A percentile compares a stretch with the other conserved stretches of the same genome.
Evolutionary conservation across 1,140 invertebrate species (phyloP).

Genomic region (Zaprionus taronus): DNA sequence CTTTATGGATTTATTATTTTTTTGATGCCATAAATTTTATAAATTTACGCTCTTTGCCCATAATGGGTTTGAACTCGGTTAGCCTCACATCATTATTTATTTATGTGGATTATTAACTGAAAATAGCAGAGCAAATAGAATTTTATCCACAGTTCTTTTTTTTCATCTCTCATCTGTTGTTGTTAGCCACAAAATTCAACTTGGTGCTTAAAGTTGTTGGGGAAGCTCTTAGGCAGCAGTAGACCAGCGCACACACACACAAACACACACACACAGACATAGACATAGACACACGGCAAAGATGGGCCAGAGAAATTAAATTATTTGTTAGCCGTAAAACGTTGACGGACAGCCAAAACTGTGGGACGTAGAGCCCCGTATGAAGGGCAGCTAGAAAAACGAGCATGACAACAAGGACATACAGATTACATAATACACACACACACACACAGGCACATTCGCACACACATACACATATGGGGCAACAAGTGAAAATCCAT

Average conservation of each 20-base stretch:
- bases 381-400: slow-evolving; percentile 65
- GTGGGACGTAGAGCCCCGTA: slow-evolving; percentile 8
- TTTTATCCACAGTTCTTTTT: slow-evolving; percentile 7
- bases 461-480: slow-evolving; percentile 29
- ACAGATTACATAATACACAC: slow-evolving; percentile 53
- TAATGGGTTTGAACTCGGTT: slow-evolving; percentile 3
- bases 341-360: slow-evolving; percentile 18
- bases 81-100: slow-evolving; percentile 33
- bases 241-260: not conserved
- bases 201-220: slow-evolving; percentile 39
- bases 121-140: slow-evolving; percentile 22
- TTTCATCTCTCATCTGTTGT: not conserved
- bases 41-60: slow-evolving; percentile 6
- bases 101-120: slow-evolving; percentile 39
- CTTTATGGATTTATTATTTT: not conserved
- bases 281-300: not conserved
- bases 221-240: slow-evolving; percentile 24
- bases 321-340: slow-evolving; percentile 68
- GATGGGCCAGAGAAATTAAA: slow-evolving; percentile 73
- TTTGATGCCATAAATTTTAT: slow-evolving; percentile 3
- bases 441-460: slow-evolving; percentile 5
- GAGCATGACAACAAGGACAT: slow-evolving; percentile 76
- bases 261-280: slow-evolving; percentile 14
- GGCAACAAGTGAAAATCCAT: slow-evolving; percentile 82
- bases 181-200: slow-evolving; percentile 21